These are phyloP conservation scores for Anastatus disparis DNA, from an alignment of 1,140 invertebrate species.

Conservation along the genomic window DNA sequence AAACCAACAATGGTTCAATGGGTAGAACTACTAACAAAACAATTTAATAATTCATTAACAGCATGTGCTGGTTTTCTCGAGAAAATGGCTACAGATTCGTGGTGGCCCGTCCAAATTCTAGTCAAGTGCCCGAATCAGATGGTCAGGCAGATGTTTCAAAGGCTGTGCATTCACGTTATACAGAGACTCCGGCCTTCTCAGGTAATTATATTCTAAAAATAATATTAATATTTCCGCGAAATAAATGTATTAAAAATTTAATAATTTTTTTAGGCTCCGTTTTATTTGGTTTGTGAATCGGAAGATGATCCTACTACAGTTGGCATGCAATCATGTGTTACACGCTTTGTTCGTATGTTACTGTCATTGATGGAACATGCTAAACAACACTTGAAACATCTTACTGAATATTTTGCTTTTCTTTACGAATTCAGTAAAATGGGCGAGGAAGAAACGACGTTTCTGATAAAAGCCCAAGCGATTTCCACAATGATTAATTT, in stretches of 20 bases:
- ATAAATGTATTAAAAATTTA: too few relatives aligned
- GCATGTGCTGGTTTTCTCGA: conserved; percentile 94
- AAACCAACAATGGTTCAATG: conserved; percentile 97
- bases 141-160: conserved; percentile 93
- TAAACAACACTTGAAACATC: conserved; percentile 84
- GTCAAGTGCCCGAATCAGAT: conserved; percentile 96
- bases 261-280: conserved; percentile 46
- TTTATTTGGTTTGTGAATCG: conserved; percentile 59
- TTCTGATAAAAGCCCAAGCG: conserved; percentile 85
- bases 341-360: conserved; percentile 89
- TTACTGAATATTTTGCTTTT: conserved; percentile 92
- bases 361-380: conserved; percentile 91
- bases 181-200: conserved; percentile 77
- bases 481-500: conserved; percentile 92
- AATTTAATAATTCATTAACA: conserved; percentile 90
- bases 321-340: conserved; percentile 88
- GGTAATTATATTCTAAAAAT: conserved; percentile 46
- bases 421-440: conserved; percentile 94
- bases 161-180: conserved; percentile 93
- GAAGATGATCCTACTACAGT: conserved; percentile 72
- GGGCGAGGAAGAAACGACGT: conserved; percentile 91
- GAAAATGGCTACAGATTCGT: conserved; percentile 90
- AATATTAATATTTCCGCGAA: too few relatives aligned
- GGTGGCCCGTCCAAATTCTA: conserved; percentile 95
- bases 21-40: conserved; percentile 94